Evolutionary conservation across 2,888 invertebrate species (phyloP), one percentile per base, ranked within the genome.

Genomic region (Netelia melanura): DNA sequence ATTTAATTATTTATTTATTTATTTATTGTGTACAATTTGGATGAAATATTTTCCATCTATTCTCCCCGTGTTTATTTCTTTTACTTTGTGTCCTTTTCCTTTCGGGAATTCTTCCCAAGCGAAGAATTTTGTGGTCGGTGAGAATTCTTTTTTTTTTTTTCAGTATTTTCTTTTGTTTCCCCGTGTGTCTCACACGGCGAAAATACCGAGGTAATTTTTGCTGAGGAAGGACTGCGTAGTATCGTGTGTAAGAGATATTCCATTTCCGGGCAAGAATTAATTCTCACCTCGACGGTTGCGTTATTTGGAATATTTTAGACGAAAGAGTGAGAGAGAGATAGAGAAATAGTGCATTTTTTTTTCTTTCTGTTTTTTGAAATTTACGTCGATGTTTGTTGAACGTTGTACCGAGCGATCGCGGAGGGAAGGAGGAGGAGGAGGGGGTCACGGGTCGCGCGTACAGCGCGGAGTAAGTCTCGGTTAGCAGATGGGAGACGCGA

Each of bases 371-470:
- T 48, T 43, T 48, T 58, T 48, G 21, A 77, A 78, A 68, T 78
- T 44, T 14, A 62, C 23, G 61, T 52, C 44, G 48, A 56, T 23
- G 61, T 52, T 74, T 44, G 54, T 74, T 67, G 67, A 62, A 79
- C 68, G 44, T 83, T 61, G 25, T 79, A 74, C 43, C 74, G 74
- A 52, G 38, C 30, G 75, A 17, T 23, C 48, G 14, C 0, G 25
- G 72, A 48, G 61, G 62, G 38, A 30, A 64, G 17, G 17, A 0
- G 6, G 14, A 25, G 72, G 56, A 52, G 58, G 61, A 67, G 58
- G 21, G 61, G 71, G 44, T 67, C 65, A 72, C 70, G 48, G 82
- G 48, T 83, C 48, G 72, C 44, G 77, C 61, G 38, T 65, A 14
- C 14, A 48, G 14, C 48, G 54, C 38, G 78, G 44, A 44, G 21